Evolutionary conservation across 2,797 vertebrate genomes (phyloP).

Genomic region (Acestrorhynchus altus): DNA sequence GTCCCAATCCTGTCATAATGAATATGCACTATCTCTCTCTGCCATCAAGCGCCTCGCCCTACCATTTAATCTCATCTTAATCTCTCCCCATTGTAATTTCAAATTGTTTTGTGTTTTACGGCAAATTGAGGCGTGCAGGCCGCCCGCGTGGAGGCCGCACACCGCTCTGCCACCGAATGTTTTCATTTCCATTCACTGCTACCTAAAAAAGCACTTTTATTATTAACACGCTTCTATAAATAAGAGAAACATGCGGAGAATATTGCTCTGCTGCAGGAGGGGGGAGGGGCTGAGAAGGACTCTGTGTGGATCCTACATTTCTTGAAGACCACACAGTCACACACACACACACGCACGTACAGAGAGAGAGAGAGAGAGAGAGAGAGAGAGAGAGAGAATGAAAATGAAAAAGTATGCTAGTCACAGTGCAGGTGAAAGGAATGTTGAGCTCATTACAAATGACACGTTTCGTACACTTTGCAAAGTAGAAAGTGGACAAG

Average conservation of each 20-base stretch:
- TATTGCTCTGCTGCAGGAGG: constrained; percentile 56
- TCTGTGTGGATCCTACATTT: constrained; percentile 78
- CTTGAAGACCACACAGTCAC: constrained; percentile 48
- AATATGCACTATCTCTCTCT: constrained; percentile 72
- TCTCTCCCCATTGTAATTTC: constrained; percentile 82
- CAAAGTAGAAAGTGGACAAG: background rate
- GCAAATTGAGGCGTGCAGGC: constrained; percentile 74
- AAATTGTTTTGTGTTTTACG: constrained; percentile 84
- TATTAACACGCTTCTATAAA: constrained; percentile 65
- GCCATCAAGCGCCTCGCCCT: constrained; percentile 67
- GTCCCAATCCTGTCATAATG: constrained; percentile 66
- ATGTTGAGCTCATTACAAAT: background rate
- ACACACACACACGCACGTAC: constrained; percentile 1
- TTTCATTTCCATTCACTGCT: constrained; percentile 62
- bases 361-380: background rate
- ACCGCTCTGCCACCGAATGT: constrained; percentile 57
- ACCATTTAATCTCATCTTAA: constrained; percentile 80
- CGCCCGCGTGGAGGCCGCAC: constrained; percentile 62
- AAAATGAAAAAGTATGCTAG: constrained; percentile 67
- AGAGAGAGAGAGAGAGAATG: constrained; percentile 52
- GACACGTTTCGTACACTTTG: background rate
- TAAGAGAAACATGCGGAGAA: constrained; percentile 58
- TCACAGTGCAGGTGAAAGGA: background rate
- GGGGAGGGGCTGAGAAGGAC: constrained; percentile 82
- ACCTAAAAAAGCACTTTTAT: constrained; percentile 62